Evolutionary conservation across 2,888 invertebrate species (phyloP), one percentile per base, ranked within the genome.

Genomic region (Amphipoea lucens): DNA sequence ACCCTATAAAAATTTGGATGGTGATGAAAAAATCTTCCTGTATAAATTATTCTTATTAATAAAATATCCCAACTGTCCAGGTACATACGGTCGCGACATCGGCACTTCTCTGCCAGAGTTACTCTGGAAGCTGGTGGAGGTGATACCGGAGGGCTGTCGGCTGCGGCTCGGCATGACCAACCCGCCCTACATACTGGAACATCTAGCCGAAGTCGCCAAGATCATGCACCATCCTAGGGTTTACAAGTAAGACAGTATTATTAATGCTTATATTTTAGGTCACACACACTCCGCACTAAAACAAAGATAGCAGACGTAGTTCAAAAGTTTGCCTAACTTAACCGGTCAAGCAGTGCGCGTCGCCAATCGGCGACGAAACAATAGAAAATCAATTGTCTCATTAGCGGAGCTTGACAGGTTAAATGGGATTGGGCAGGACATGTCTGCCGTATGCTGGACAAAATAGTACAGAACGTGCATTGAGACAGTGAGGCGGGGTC

Each of bases 111-210:
- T 99, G 67, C 99, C 99, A 0, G 98, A 98, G 93, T 96, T 99
- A 73, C 96, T 99, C 45, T 98, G 98, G 98, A 96, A 97, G 92
- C 96, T 99, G n/a, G 98, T 99, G 0, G 97, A 98, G 76, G 97
- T 98, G 23, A 97, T 98, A 77, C 98, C 98, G 0, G 96, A 97
- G 65, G 98, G 98, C 12, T 98, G 98, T 89, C 97, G 98, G 94
- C 97, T 99, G 91, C 97, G 99, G 71, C 97, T 99, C 54, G 99
- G 99, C 23, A 99, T 99, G 99, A 99, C 99, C 73, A 99, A 99
- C 97, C 99, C 99, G 0, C 99, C 99, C 0, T 99, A 99, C 94
- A 99, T 99, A 81, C 96, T 99, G 78, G 99, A 99, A 90, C 99
- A 99, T 94, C 96, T 99, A 42, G 98, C 98, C 78, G 98, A 99